Evolutionary conservation across 1,140 invertebrate genomes (phyloP), one percentile per base, ranked within the genome.

Genomic region (Caenorhabditis tropicalis): DNA sequence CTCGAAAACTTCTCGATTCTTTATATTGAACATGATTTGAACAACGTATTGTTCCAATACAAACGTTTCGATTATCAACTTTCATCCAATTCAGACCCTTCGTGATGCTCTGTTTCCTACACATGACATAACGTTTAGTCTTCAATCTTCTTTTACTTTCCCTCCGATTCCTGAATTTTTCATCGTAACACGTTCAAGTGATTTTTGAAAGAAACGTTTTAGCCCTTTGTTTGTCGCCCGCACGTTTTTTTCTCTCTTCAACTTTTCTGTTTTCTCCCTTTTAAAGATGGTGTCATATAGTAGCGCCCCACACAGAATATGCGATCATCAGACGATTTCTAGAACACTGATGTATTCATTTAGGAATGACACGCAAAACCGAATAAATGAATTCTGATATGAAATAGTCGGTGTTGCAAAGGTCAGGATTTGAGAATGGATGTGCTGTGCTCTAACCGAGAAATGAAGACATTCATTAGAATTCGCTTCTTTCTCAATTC

Each of bases 181-280:
- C 29, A 60, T 56, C 7, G 5, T 27, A 56, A 56, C 58, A 36
- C 29, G 29, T 43, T 74, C 21, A 43, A 43, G 65, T 74, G 36
- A 46, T 74, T 74, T 74, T 31, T 74, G 65, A 74, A 74, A 74
- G 29, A 74, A 74, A 74, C 10, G 36, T 43, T 74, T 74, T 43
- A 3, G 0, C 15, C 36, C n/a, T 46, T 74, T 21, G 21, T 24
- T 74, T 24, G 19, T 74, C 15, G 36, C 16, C 36, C 36, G 7
- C 36, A 39, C 36, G 36, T 31, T 46, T 43, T 43, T 24, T 9
- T 39, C 9, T 19, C 31, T 19, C 19, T 19, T 19, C 9, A 19
- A 24, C 21, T 21, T 74, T 74, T 74, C 27, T 12, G 15, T 24
- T 21, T n/a, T 74, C 21, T 36, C n/a, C 36, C 65, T 43, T 43